A percentile compares a stretch with the other conserved stretches of the same genome.
These are phyloP conservation scores for Odontomyia ornata DNA, from an alignment of 2,888 invertebrate species.

Conservation along the genomic window DNA sequence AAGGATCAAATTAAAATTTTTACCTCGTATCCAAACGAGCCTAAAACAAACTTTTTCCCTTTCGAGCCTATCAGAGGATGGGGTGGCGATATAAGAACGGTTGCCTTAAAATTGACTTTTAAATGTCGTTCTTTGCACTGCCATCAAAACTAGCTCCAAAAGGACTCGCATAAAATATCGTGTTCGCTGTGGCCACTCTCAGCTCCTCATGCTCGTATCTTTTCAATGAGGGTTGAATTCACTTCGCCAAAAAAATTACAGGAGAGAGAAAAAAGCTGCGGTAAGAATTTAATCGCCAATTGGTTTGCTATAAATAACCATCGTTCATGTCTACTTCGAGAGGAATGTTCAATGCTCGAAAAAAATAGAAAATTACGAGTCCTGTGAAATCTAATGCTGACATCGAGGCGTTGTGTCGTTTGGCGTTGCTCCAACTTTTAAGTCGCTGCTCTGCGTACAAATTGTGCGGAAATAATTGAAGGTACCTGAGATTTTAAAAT, in stretches of 20 bases:
- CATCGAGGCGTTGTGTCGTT: background rate
- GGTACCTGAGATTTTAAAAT: conserved; percentile 34
- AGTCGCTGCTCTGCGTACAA: conserved; percentile 47
- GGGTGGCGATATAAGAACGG: background rate
- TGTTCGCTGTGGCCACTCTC: background rate
- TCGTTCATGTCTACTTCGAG: conserved; percentile 7
- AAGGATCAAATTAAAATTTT: conserved; percentile 44
- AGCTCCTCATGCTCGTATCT: background rate
- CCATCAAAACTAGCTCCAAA: conserved; percentile 9
- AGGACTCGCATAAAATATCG: conserved; percentile 8
- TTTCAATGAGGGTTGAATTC: background rate
- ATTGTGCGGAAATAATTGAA: conserved; percentile 51
- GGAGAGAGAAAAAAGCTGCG: background rate
- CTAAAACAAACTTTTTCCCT: conserved; percentile 21
- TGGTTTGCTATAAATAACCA: conserved; percentile 46
- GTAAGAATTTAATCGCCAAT: conserved; percentile 44
- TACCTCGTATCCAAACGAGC: conserved; percentile 29
- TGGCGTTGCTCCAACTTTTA: conserved; percentile 27
- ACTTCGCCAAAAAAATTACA: background rate
- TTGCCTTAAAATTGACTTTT: conserved; percentile 33
- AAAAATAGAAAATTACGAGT: background rate
- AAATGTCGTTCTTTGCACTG: conserved; percentile 21
- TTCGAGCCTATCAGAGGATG: background rate
- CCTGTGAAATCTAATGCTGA: conserved; percentile 15
- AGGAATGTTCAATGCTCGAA: background rate